Base-by-base conservation (phyloP, 2,888 invertebrate species). In the Drosophila hamatofila region DNA sequence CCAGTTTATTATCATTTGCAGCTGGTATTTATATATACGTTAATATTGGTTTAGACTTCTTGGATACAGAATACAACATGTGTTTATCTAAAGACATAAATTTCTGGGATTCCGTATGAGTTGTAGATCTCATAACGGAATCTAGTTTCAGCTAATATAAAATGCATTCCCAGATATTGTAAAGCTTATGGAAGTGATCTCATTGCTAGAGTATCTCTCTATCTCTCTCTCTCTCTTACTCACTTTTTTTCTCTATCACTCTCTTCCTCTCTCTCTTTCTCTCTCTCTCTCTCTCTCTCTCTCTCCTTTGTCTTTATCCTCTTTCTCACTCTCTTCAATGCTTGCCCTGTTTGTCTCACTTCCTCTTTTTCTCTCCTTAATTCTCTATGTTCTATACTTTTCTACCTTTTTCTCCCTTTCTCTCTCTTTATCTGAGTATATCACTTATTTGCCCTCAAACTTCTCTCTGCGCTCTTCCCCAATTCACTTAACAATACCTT, bases 401-500 rank as follows among this genome's bases (percentile, higher is more conserved):
- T 11, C n/a, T 27, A 11, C 5, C 0, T 2, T 27, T n/a, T 5
- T 1, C 12, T 30, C 30, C 1, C 18, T 48, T 4, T 27, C 27
- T 48, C 49, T n/a, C 2, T 14, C 18, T 49, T 12, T 11, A n/a
- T 25, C 11, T 23, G 12, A 41, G 16, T 14, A 41, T 41, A 11
- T 16, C 11, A 9, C 30, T 11, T 3, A 18, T 41, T 41, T 39
- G 6, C 3, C 8, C n/a, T 12, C 21, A 21, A 2, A 21, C 3
- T 9, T 35, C 8, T 9, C 12, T 6, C 18, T 18, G 25, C 18
- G 12, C 30, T 21, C 35, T 27, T 37, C 2, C 7, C 11, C n/a
- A 16, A 16, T 37, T 18, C 21, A 12, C 56, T 55, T 52, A 62
- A 44, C 60, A 75, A 64, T 55, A 62, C 57, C 57, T 73, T 39